Base-by-base conservation (phyloP, 2,888 invertebrate species). In the Calameuta pallipes region DNA sequence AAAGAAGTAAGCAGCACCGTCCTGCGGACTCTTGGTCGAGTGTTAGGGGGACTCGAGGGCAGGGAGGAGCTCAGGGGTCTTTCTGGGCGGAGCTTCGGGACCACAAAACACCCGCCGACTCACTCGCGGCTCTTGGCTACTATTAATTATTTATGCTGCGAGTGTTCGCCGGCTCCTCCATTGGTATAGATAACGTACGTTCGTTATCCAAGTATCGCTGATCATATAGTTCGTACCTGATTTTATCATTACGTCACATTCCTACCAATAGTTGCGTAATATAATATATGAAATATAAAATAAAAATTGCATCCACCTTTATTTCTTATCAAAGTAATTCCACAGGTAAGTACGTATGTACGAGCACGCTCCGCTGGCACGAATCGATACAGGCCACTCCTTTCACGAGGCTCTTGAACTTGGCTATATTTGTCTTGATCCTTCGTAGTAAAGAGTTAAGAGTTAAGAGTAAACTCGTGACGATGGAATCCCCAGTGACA, bases 91-190 rank as follows among this genome's bases (percentile, higher is more conserved):
- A 91, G 91, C 91, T 85, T 90, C 87, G 83, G 84, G 81, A 87
- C 87, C 85, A 86, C 88, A 87, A 89, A 88, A 89, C 88, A 87
- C 85, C 87, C 86, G 86, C 86, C 88, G 87, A 86, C 87, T 87
- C 84, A 85, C 85, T 87, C 87, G 86, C 87, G 85, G 85, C 86
- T 86, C 85, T 85, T 87, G 87, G 90, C 90, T 89, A 89, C 90
- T 90, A 90, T 90, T 90, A 91, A 91, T 90, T 91, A 90, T 90
- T 90, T 90, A 90, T 90, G 88, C 89, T 87, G 87, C 87, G 87
- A 88, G 88, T 87, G 87, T 89, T 89, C 88, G 4, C 41, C 41
- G 1, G 41, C 41, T 56, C 6, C 41, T 56, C 23, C 41, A 23
- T 56, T 56, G 41, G 6, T 23, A 56, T 56, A 56, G 41, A 6